Conservation (phyloP, 2,888 invertebrate species). For the Salticus scenicus region DNA sequence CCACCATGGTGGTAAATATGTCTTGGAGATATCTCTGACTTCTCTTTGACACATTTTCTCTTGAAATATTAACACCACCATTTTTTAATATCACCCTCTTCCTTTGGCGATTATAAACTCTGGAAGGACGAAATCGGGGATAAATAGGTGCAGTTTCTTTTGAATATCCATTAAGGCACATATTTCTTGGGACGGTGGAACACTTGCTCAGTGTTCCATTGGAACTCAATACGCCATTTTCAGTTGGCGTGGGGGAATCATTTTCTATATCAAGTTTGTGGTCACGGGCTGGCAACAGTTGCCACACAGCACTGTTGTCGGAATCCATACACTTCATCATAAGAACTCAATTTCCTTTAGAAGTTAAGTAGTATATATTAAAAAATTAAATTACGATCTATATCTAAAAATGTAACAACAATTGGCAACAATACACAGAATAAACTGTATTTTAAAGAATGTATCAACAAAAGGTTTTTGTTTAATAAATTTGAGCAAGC, state of each 20-base stretch:
- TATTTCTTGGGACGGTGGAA: conserved; percentile 60
- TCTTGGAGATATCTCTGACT: conserved; percentile 81
- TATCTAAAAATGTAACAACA: too few species aligned
- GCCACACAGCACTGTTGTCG: conserved; percentile 66
- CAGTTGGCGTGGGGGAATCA: conserved; percentile 51
- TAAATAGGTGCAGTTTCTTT: conserved; percentile 25
- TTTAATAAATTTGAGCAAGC: too few species aligned
- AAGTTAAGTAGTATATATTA: too few species aligned
- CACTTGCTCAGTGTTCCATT: conserved; percentile 52
- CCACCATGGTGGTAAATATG: conserved; percentile 94
- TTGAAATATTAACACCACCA: conserved; percentile 97
- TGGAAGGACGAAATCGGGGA: conserved; percentile 38
- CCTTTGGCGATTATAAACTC: conserved; percentile 83
- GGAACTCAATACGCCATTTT: conserved; percentile 44
- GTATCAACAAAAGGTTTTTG: too few species aligned
- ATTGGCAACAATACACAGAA: too few species aligned
- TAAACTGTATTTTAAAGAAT: too few species aligned
- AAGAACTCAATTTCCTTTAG: background rate
- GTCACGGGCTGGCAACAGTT: conserved; percentile 49
- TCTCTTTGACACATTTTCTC: conserved; percentile 95
- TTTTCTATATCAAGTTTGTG: conserved; percentile 45
- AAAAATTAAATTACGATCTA: too few species aligned
- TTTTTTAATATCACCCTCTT: conserved; percentile 97
- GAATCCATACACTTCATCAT: conserved; percentile 58
- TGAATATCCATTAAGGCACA: conserved; percentile 65